Base-by-base conservation (phyloP, 2,888 invertebrate genomes). In the Sipha maydis region DNA sequence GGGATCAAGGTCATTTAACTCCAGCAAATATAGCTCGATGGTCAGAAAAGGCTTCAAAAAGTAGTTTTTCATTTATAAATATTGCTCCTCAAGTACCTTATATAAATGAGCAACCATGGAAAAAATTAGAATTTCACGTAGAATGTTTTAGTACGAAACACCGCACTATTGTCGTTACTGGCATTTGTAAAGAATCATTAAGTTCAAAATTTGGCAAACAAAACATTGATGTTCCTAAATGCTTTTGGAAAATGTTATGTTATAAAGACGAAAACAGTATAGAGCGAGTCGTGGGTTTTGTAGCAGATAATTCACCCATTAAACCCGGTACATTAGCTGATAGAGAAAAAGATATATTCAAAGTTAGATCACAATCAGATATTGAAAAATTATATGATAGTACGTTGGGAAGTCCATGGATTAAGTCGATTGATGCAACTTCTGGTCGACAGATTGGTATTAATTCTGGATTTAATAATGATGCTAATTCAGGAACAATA, bases 181-280 rank as follows among this genome's bases (percentile, higher is more conserved):
- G 89, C 25, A 54, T 89, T 69, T 82, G 80, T 21, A 82, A 82
- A 38, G 67, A 67, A 17, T 78, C 61, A 5, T 77, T 89, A 8
- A 61, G 54, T 19, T 41, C n/a, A 17, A 73, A 38, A 54, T 73
- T 75, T 21, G 79, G 71, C 2, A 84, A 79, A 78, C 61, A 86
- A 61, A 76, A 77, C 1, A 54, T 90, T 5, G 84, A 84, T 9
- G 83, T 90, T 14, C 89, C 89, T 19, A 75, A 83, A 25, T 90
- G 85, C 71, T 90, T 83, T 61, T 90, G 90, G 90, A 90, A 90
- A 89, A 79, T 90, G 89, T 21, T 89, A 21, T 90, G 90, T 71
- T 90, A 90, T 67, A 89, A 89, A 85, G 89, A 89, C 31, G 90
- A 89, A 73, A 76, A 85, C 1, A 48, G 71, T 31, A 89, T 77